These are phyloP conservation scores for Anabas testudineus DNA, from an alignment of 2,797 vertebrate species.

Conservation along the genomic window DNA sequence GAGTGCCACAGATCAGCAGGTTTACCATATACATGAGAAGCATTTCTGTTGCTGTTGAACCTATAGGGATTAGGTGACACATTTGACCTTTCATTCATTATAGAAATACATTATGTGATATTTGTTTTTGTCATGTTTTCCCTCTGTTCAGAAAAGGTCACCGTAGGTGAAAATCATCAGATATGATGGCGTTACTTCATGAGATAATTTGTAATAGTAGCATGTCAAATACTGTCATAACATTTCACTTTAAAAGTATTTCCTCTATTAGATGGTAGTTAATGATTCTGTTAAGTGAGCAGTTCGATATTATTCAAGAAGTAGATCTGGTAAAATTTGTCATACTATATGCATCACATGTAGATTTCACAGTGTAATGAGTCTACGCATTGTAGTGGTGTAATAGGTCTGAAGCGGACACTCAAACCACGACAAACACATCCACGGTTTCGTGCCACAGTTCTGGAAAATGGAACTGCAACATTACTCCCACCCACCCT, in stretches of 20 bases:
- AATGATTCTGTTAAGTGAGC: conserved; percentile 30
- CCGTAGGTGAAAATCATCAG: conserved; percentile 60
- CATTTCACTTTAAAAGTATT: conserved; percentile 37
- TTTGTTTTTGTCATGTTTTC: conserved; percentile 54
- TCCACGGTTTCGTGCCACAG: too few relatives aligned
- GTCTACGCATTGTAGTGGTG: background rate
- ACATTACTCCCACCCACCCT: too few relatives aligned
- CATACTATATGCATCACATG: background rate
- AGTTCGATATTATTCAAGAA: conserved; percentile 30
- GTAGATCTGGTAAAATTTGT: conserved; percentile 16
- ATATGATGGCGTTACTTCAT: conserved; percentile 40
- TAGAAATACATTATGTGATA: conserved; percentile 63
- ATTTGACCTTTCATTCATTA: conserved; percentile 67
- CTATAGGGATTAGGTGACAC: conserved; percentile 47
- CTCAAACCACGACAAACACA: too few relatives aligned
- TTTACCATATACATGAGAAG: conserved; percentile 35
- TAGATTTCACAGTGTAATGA: background rate
- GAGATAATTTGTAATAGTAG: conserved; percentile 38
- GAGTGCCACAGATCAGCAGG: conserved; percentile 40
- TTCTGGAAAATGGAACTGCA: too few relatives aligned
- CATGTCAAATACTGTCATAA: conserved; percentile 25
- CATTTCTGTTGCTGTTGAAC: conserved; percentile 34
- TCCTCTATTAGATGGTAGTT: conserved; percentile 41
- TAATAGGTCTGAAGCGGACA: too few relatives aligned
- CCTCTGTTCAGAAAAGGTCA: conserved; percentile 66